phyloP scores from a whole-genome alignment of 2,113 vertebrate genomes.

The Opisthocomus hoazin region DNA sequence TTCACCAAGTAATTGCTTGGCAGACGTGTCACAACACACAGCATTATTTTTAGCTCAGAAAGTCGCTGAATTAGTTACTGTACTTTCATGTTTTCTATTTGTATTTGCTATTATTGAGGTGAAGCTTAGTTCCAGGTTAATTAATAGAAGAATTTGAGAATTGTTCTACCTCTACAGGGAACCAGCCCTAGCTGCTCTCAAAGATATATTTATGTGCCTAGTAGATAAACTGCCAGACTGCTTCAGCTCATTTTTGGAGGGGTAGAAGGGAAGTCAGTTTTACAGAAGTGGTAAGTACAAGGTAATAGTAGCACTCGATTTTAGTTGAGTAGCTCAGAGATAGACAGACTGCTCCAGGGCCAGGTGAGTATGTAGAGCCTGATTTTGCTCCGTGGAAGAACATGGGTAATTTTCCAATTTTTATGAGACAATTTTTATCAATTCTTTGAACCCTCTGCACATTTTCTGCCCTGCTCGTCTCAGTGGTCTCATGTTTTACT shows the following conservation, averaged over 20 bases:
- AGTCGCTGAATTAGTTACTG: not conserved
- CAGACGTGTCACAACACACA: not conserved
- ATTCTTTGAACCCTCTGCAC: too few relatives aligned
- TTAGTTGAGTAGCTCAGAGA: not conserved
- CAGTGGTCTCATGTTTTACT: not conserved
- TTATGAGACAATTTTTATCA: not conserved
- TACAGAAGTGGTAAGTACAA: not conserved
- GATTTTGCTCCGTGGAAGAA: not conserved
- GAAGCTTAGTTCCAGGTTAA: not conserved
- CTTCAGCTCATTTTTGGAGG: not conserved
- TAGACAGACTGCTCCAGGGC: not conserved
- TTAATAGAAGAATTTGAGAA: not conserved
- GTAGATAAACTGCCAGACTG: not conserved
- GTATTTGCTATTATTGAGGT: not conserved
- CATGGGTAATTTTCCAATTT: not conserved
- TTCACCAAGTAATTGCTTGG: not conserved
- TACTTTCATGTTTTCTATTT: not conserved
- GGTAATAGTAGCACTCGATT: not conserved
- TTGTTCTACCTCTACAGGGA: not conserved
- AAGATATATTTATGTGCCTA: not conserved
- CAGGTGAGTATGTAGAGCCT: not conserved
- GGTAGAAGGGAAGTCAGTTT: not conserved
- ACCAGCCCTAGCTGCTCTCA: not conserved
- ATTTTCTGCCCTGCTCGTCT: not conserved
- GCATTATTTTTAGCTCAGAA: not conserved